Evolutionary conservation across 2,113 vertebrate species (phyloP).

Genomic region (Dromiciops gliroides): DNA sequence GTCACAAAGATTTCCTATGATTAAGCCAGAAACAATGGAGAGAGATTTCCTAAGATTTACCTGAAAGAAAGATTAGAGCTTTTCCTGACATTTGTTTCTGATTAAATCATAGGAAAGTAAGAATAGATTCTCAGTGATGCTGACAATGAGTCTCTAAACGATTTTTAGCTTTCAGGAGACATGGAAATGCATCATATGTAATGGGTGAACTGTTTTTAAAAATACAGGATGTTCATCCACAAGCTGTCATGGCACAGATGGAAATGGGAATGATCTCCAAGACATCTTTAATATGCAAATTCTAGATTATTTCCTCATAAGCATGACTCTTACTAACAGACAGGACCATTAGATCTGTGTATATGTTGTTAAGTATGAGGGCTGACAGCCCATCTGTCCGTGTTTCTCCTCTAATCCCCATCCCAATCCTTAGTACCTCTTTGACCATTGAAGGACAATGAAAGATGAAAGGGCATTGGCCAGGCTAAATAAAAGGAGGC

Average conservation of each 20-base stretch:
- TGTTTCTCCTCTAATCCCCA: not conserved
- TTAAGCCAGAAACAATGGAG: not conserved
- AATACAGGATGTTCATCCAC: constrained; percentile 21
- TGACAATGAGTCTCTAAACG: not conserved
- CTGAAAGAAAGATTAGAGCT: not conserved
- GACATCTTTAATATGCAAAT: constrained; percentile 55
- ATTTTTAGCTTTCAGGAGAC: not conserved
- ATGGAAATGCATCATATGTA: not conserved
- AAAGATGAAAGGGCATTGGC: not conserved
- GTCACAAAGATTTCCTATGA: not conserved
- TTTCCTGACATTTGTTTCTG: not conserved
- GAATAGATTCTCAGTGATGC: not conserved
- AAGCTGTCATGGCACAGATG: constrained; percentile 48
- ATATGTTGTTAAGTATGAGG: constrained; percentile 12
- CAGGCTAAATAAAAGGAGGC: not conserved
- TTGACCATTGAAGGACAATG: constrained; percentile 28
- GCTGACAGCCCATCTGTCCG: constrained; percentile 31
- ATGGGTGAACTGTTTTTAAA: constrained; percentile 9
- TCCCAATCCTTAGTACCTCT: constrained; percentile 2
- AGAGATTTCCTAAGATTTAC: not conserved
- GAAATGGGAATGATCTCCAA: constrained; percentile 35
- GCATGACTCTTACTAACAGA: constrained; percentile 32
- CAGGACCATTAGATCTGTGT: constrained; percentile 2
- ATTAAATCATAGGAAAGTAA: not conserved
- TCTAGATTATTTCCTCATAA: constrained; percentile 56